Conservation (phyloP, 1,140 invertebrate genomes). For the Drosophila ohnishii region DNA sequence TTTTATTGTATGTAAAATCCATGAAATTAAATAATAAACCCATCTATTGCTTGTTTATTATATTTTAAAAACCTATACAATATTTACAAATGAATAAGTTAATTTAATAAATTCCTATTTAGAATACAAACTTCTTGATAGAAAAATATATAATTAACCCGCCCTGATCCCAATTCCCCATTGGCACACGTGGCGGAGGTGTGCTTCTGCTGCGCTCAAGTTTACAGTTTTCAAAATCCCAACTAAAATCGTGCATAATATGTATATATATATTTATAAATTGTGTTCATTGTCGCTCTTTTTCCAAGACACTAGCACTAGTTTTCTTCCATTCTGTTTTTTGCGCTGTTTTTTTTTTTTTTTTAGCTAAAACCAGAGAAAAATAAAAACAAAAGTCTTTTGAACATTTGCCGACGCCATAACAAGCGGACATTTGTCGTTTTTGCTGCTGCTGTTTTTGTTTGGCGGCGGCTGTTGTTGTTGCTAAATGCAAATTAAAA, state of each 20-base stretch:
- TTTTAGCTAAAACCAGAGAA: slow-evolving; percentile 49
- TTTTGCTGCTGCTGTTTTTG: slow-evolving; percentile 14
- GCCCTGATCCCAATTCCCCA: slow-evolving; percentile 1
- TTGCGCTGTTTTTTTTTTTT: slow-evolving; percentile 9
- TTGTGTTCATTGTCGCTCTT: slow-evolving; percentile 12
- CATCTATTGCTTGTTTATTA: not conserved
- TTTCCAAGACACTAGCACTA: slow-evolving; percentile 22
- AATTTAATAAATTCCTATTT: not conserved
- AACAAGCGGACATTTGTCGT: slow-evolving; percentile 59
- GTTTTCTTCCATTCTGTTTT: slow-evolving; percentile 30
- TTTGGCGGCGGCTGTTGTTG: slow-evolving; percentile 19
- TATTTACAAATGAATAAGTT: not conserved
- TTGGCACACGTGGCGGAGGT: slow-evolving; percentile 21
- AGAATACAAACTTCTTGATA: slow-evolving; percentile 1
- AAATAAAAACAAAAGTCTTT: slow-evolving; percentile 46
- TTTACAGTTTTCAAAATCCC: slow-evolving; percentile 15
- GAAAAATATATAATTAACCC: slow-evolving; percentile 9
- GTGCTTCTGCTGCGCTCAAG: slow-evolving; percentile 25
- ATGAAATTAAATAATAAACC: too few species aligned
- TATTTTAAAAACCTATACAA: not conserved
- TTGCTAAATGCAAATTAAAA: slow-evolving; percentile 76
- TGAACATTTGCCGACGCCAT: slow-evolving; percentile 74
- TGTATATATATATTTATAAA: too few species aligned
- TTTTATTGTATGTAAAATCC: too few species aligned
- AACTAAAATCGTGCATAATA: slow-evolving; percentile 8